Evolutionary conservation across 2,797 vertebrate genomes (phyloP).

Genomic region (Caiman crocodilus): DNA sequence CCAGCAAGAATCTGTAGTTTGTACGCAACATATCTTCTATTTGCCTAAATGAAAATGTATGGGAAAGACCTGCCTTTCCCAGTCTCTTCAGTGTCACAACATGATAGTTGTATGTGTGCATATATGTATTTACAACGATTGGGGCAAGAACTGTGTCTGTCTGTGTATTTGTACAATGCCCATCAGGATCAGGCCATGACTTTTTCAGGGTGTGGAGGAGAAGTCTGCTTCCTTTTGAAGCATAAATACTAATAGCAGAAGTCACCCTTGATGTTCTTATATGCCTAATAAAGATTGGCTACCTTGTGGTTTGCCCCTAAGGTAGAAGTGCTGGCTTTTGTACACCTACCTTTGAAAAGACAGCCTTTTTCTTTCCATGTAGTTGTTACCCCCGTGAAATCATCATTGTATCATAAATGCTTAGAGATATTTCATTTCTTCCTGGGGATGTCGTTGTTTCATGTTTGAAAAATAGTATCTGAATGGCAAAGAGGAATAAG

Average conservation of each 20-base stretch:
- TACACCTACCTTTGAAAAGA: neutral
- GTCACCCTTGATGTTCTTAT: too few relatives aligned
- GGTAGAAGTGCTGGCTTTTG: neutral
- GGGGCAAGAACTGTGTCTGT: neutral
- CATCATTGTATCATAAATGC: neutral
- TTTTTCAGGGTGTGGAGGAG: neutral
- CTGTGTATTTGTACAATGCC: neutral
- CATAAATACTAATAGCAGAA: too few relatives aligned
- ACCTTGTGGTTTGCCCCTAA: neutral
- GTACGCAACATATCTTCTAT: neutral
- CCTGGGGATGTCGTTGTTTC: neutral
- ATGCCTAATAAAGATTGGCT: neutral
- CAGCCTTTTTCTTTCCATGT: neutral
- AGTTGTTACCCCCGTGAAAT: neutral
- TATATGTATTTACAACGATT: neutral
- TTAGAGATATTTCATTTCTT: neutral
- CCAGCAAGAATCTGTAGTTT: neutral
- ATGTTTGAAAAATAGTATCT: neutral
- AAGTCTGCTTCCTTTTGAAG: neutral
- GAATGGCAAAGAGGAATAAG: neutral
- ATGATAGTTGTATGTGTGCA: neutral
- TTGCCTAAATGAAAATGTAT: neutral
- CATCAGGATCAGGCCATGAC: neutral
- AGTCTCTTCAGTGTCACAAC: neutral
- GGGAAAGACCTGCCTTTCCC: neutral